Base-by-base conservation (phyloP, 2,797 vertebrate species). In the Percopsis omiscomaycus region DNA sequence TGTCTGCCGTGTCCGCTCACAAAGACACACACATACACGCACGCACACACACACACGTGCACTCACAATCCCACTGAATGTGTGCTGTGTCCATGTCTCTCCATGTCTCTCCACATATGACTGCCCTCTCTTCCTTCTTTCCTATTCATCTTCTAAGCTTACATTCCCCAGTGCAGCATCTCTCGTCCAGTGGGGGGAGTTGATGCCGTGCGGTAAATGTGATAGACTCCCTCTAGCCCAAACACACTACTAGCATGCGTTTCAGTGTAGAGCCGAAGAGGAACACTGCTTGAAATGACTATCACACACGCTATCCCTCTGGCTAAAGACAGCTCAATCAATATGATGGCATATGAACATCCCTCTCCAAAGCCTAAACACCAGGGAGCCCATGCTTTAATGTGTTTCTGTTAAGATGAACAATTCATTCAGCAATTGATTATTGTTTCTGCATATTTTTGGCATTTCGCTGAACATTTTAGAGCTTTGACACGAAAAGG, bases 1-100 rank as follows among this genome's bases (percentile, higher is more conserved):
- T 88, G 93, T 93, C 84, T 90, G 90, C 93, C 92, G 93, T 66
- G 92, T 93, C 65, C 94, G 78, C 88, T 85, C 95, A 93, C 30
- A 44, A 55, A 47, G 15, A 30, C 53, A 61, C 32, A 28, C 52
- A 32, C 15, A 56, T 15, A 57, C 60, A 52, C 55, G 16, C 55
- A 45, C 47, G 42, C 53, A 44, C 49, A 69, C 16, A 11, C 27
- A 15, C 55, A 64, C 28, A 28, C 59, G 45, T 49, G 29, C 37
- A 59, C 27, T 5, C 51, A 61, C 14, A 13, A 73, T 48, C 54
- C 71, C 16, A 49, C 8, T 48, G 27, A 12, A 8, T 46, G 13
- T n/a, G 44, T 47, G 22, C 12, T 59, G 6, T 59, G 28, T 49
- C 45, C 28, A 16, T 29, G 14, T 14, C 59, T 49, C 47, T 49